A percentile compares a stretch with the other conserved stretches of the same genome.
Evolutionary conservation across 1,140 invertebrate species (phyloP).

Genomic region (Papilio polyxenes): DNA sequence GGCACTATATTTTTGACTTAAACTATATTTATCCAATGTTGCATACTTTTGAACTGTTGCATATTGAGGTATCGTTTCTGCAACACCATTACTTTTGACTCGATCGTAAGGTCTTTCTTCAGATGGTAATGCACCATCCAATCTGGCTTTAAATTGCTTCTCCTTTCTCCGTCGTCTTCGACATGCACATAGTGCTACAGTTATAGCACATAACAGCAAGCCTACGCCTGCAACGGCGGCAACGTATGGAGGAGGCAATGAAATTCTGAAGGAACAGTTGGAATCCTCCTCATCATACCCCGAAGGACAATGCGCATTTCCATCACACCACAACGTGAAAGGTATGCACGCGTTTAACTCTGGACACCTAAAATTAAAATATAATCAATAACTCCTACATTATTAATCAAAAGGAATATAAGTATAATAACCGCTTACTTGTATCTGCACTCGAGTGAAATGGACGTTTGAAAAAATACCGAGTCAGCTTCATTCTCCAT

Average conservation of each 20-base stretch:
- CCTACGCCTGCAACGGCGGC: slow-evolving; percentile 83
- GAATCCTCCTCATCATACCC: slow-evolving; percentile 90
- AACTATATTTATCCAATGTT: slow-evolving; percentile 80
- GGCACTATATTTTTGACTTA: slow-evolving; percentile 80
- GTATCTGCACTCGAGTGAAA: slow-evolving; percentile 85
- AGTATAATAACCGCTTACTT: slow-evolving; percentile 80
- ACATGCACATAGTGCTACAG: slow-evolving; percentile 78
- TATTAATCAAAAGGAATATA: slow-evolving; percentile 37
- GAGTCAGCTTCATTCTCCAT: slow-evolving; percentile 79
- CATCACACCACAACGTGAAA: slow-evolving; percentile 92
- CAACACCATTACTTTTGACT: slow-evolving; percentile 80
- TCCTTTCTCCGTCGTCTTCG: slow-evolving; percentile 82
- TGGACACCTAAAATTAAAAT: slow-evolving; percentile 84
- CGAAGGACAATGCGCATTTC: slow-evolving; percentile 90
- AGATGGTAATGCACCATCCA: slow-evolving; percentile 74
- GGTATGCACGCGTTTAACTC: slow-evolving; percentile 94
- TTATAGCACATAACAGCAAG: slow-evolving; percentile 84
- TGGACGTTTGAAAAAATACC: slow-evolving; percentile 82
- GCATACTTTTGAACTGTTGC: slow-evolving; percentile 79
- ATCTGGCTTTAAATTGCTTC: slow-evolving; percentile 82
- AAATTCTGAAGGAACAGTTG: slow-evolving; percentile 87
- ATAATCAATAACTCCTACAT: background rate
- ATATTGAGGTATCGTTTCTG: slow-evolving; percentile 76
- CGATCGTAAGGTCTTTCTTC: slow-evolving; percentile 83
- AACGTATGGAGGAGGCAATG: slow-evolving; percentile 85